Conservation (phyloP, 2,797 vertebrate genomes). For the Discoglossus pictus region DNA sequence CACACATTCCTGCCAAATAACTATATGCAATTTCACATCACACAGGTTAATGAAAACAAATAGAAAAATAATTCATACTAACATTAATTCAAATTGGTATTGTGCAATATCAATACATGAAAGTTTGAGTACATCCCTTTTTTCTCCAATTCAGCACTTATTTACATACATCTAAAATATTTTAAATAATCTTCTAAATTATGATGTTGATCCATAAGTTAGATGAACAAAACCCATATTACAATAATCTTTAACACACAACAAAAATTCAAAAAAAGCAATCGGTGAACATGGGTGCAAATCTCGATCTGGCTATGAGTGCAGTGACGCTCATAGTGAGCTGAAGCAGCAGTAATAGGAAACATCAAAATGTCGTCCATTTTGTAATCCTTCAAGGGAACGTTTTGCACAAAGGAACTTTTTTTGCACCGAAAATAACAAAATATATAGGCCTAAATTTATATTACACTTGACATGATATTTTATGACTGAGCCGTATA, state of each 20-base stretch:
- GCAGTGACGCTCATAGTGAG: constrained; percentile 8
- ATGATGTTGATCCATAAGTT: constrained; percentile 39
- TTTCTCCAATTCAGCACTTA: constrained; percentile 38
- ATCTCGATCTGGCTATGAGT: constrained; percentile 19
- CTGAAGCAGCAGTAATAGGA: constrained; percentile 30
- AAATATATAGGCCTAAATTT: no score
- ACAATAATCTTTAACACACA: constrained; percentile 29
- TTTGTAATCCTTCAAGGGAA: no score
- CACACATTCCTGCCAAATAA: neutral
- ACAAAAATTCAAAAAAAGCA: neutral
- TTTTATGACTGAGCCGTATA: no score
- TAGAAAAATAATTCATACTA: constrained; percentile 22
- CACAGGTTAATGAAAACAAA: constrained; percentile 32
- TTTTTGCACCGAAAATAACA: no score
- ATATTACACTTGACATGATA: no score
- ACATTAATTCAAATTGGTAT: constrained; percentile 10
- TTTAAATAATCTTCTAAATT: constrained; percentile 33
- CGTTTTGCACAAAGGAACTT: no score
- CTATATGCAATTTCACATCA: constrained; percentile 33
- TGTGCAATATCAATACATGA: constrained; percentile 40
- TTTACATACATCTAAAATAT: constrained; percentile 36
- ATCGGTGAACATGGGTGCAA: constrained; percentile 11
- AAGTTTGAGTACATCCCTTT: constrained; percentile 38
- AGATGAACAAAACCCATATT: constrained; percentile 36
- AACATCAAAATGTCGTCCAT: neutral